A percentile compares a stretch with the other conserved stretches of the same genome.
Evolutionary conservation across 2,888 invertebrate genomes (phyloP).

Genomic region (Balanococcus diminutus): DNA sequence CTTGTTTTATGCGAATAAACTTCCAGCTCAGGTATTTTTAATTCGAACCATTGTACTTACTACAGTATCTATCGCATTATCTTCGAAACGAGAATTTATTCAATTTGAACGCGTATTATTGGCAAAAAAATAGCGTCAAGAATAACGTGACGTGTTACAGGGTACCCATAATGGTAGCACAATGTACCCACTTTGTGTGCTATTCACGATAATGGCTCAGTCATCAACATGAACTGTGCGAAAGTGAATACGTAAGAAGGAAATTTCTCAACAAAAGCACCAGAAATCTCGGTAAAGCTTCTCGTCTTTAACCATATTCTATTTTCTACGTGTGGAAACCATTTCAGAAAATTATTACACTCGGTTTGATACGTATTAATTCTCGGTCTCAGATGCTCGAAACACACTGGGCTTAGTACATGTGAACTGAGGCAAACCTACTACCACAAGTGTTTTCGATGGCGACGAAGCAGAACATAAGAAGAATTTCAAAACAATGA

Average conservation of each 20-base stretch:
- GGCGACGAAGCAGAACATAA: neutral
- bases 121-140: neutral
- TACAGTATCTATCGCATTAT: no score
- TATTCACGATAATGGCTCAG: neutral
- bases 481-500: neutral
- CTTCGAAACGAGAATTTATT: neutral
- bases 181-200: neutral
- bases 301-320: neutral
- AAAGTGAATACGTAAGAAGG: neutral
- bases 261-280: neutral
- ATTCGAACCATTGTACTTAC: neutral
- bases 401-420: no score
- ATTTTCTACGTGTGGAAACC: neutral
- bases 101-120: neutral
- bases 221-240: neutral
- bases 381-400: no score
- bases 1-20: neutral
- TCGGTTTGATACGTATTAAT: slow-evolving; percentile 5
- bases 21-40: neutral
- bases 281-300: neutral
- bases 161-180: neutral
- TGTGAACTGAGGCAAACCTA: neutral
- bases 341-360: slow-evolving; percentile 14
- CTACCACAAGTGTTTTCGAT: neutral
- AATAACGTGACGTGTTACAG: neutral